Evolutionary conservation across 2,113 vertebrate species (phyloP), one percentile per base, ranked within the genome.

Genomic region (Indicator indicator): DNA sequence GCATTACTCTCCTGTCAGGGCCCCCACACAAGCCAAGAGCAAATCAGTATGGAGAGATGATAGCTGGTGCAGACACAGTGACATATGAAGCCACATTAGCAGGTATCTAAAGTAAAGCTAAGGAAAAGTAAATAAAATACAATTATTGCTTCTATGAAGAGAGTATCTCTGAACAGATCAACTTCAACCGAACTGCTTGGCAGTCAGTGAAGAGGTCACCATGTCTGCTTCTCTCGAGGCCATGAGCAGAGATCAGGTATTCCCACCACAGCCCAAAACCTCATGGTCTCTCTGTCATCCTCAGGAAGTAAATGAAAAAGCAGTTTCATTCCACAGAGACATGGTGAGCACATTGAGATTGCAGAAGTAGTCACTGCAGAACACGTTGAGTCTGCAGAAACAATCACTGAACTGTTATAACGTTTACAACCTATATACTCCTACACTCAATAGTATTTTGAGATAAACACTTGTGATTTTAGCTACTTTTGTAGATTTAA

Each of bases 321-420:
- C 9, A 23, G 4, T 69, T 89, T 69, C 23, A 17, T 69, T 88
- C 21, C 38, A 56, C 6, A 50, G 32, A 76, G 21, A 42, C 30
- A 28, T 4, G 12, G n/a, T 0, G 3, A 74, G 24, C 4, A 9
- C n/a, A 13, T 20, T 0, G 0, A 48, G 68, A 63, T 21, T 62
- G 12, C 36, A 36, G 36, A 36, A 36, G 36, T 36, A 36, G 7
- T 36, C 36, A 36, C 36, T 36, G 36, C 36, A 36, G 36, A 36
- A 36, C 36, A 36, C 36, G 8, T 36, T 36, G 36, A 36, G 36
- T 7, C 36, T 63, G 4, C 2, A 4, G 6, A 77, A 81, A 9
- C 38, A 59, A 24, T 11, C 58, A 33, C 38, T 54, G 18, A 84
- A 74, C 6, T 18, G 16, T 12, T 59, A 7, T 0, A 44, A 50